These are phyloP conservation scores for Eleutherodactylus coqui DNA, from an alignment of 2,797 vertebrate species.

Conservation along the genomic window DNA sequence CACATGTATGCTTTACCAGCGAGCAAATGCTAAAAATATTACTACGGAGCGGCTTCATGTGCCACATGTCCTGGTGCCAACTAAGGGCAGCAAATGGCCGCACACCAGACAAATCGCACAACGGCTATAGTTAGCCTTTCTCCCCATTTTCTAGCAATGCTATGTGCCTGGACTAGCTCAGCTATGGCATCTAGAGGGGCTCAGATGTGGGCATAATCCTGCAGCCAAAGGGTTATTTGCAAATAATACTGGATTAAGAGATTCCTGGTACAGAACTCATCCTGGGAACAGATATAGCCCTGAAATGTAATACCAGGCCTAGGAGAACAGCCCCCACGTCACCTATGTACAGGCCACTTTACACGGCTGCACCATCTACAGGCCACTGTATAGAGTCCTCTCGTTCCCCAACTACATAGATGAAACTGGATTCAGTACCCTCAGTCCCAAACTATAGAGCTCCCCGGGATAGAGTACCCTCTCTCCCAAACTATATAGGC, in stretches of 20 bases:
- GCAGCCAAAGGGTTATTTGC: background rate
- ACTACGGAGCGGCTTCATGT: background rate
- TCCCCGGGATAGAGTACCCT: too few species aligned
- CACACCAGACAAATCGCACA: background rate
- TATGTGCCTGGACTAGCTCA: background rate
- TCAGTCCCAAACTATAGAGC: too few species aligned
- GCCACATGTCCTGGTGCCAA: constrained; percentile 1
- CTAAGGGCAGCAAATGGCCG: constrained; percentile 2
- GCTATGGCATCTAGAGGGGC: background rate
- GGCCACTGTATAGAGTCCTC: background rate
- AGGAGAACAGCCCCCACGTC: background rate
- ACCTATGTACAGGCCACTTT: background rate
- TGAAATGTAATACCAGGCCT: background rate
- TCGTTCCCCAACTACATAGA: too few species aligned
- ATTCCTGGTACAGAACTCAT: background rate
- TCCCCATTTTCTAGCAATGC: background rate
- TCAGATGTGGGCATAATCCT: background rate
- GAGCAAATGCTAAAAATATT: background rate
- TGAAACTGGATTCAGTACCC: too few species aligned
- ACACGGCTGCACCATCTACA: background rate
- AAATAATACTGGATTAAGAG: constrained; percentile 14
- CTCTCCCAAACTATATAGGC: too few species aligned
- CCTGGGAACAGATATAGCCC: constrained; percentile 4
- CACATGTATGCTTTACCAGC: too few species aligned
- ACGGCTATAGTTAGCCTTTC: background rate